phyloP scores from a whole-genome alignment of 2,797 vertebrate genomes.

The Characodon lateralis region DNA sequence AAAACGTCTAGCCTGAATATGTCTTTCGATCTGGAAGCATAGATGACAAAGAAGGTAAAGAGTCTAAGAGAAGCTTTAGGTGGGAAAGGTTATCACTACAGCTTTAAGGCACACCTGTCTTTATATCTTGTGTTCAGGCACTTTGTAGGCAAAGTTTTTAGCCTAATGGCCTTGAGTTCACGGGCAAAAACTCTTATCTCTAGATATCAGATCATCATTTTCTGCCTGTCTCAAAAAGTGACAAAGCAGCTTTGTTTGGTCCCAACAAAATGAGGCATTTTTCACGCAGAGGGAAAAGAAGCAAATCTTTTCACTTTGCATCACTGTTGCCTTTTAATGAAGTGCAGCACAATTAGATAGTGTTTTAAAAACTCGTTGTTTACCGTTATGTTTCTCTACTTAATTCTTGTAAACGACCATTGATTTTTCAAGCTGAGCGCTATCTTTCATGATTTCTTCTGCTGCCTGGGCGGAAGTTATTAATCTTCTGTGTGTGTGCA shows the following conservation, averaged over 20 bases:
- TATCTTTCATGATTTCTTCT: constrained; percentile 31
- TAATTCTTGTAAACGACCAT: constrained; percentile 28
- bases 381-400: background rate
- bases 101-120: background rate
- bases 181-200: background rate
- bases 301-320: background rate
- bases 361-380: too few relatives aligned
- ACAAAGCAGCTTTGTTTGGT: background rate
- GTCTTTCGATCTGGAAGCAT: too few relatives aligned
- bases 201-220: background rate
- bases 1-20: background rate
- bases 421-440: constrained; percentile 37
- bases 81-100: background rate
- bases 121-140: background rate
- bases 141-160: background rate
- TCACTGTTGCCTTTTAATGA: background rate
- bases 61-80: background rate
- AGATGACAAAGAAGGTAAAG: too few relatives aligned
- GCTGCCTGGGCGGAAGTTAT: constrained; percentile 34
- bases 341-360: background rate
- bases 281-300: background rate
- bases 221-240: background rate
- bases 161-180: background rate
- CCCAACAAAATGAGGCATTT: background rate
- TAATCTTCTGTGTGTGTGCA: constrained; percentile 36